Evolutionary conservation across 2,797 vertebrate genomes (phyloP).

Genomic region (Macropus fuliginosus): DNA sequence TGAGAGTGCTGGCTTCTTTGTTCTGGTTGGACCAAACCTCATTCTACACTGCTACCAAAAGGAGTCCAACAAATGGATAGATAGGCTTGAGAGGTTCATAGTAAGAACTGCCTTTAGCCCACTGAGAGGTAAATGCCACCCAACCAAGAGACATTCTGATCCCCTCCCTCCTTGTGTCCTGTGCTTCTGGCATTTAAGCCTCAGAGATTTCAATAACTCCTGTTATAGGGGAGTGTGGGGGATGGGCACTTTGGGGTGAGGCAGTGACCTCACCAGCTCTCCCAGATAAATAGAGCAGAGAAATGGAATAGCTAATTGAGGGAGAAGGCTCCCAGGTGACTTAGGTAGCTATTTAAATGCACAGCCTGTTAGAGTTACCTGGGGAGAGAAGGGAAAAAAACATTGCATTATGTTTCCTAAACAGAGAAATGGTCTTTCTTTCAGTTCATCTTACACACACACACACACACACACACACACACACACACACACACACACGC

Average conservation of each 20-base stretch:
- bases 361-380: neutral
- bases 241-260: neutral
- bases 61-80: fast-evolving
- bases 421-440: neutral
- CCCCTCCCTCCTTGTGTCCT: neutral
- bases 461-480: neutral
- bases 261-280: neutral
- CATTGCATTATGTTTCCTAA: neutral
- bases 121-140: too few relatives aligned
- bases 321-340: neutral
- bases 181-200: neutral
- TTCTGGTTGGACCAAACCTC: neutral
- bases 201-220: neutral
- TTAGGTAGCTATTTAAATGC: neutral
- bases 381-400: neutral
- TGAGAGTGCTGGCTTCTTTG: neutral
- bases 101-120: neutral
- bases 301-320: neutral
- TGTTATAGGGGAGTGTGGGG: fast-evolving
- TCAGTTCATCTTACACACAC: neutral
- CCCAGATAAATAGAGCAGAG: neutral
- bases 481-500: neutral
- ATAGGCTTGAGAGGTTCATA: neutral
- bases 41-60: neutral
- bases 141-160: too few relatives aligned